Evolutionary conservation across 2,888 invertebrate species (phyloP).

Genomic region (Gymnocheta viridis): DNA sequence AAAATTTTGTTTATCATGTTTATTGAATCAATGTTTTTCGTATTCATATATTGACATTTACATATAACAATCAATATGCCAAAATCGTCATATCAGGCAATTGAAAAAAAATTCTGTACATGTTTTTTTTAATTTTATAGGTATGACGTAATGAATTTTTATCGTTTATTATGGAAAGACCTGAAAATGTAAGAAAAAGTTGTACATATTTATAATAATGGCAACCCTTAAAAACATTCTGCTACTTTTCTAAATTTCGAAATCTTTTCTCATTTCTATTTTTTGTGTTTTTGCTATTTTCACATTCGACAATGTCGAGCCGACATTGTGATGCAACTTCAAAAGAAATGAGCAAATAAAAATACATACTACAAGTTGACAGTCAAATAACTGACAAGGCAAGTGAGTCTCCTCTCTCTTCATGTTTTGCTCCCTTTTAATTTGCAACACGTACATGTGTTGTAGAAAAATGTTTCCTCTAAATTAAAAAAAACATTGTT

Average conservation of each 20-base stretch:
- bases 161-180: too few species aligned
- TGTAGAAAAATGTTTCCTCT: conserved; percentile 54
- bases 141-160: too few species aligned
- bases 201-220: not conserved
- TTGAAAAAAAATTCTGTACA: too few species aligned
- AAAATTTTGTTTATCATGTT: too few species aligned
- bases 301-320: too few species aligned
- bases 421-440: conserved; percentile 31
- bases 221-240: too few species aligned
- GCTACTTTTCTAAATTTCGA: not conserved
- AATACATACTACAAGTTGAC: conserved; percentile 37
- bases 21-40: too few species aligned
- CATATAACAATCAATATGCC: too few species aligned
- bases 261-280: not conserved
- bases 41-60: too few species aligned
- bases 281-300: conserved; percentile 35
- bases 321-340: conserved; percentile 58
- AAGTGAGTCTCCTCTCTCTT: conserved; percentile 55
- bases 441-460: conserved; percentile 40
- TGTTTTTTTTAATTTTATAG: too few species aligned
- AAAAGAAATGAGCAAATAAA: conserved; percentile 27
- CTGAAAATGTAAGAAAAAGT: not conserved
- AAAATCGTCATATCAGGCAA: too few species aligned
- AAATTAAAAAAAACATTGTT: conserved; percentile 6
- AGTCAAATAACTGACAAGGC: conserved; percentile 63